Conservation (phyloP, 2,797 vertebrate genomes). For the Hippopotamyrus pictus region DNA sequence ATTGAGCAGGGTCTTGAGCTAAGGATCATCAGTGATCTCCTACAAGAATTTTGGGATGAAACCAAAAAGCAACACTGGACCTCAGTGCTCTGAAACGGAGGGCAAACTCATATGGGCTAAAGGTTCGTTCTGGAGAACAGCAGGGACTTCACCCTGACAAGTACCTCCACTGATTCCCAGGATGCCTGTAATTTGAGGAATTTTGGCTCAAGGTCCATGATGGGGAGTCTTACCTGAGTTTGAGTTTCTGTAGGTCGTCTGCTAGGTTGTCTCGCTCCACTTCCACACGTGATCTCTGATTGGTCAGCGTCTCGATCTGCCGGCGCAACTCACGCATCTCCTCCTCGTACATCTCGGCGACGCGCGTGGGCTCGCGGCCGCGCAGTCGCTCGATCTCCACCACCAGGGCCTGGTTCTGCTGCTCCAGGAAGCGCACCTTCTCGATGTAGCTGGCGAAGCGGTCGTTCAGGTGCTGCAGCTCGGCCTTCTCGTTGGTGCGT, state of each 20-base stretch:
- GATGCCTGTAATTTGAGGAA: background rate
- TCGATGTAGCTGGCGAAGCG: conserved; percentile 84
- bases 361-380: conserved; percentile 77
- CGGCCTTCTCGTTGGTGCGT: conserved; percentile 89
- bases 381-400: conserved; percentile 82
- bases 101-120: background rate
- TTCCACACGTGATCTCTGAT: conserved; percentile 77
- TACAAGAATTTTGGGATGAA: background rate
- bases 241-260: conserved; percentile 84
- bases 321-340: conserved; percentile 83
- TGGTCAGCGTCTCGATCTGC: conserved; percentile 81
- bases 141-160: background rate
- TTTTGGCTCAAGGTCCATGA: background rate
- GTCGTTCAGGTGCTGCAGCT: conserved; percentile 87
- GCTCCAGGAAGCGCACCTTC: conserved; percentile 81
- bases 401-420: conserved; percentile 76
- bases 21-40: background rate
- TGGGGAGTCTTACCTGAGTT: conserved; percentile 71
- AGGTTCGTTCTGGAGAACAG: background rate
- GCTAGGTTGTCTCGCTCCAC: conserved; percentile 84
- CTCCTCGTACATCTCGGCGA: conserved; percentile 85
- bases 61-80: background rate
- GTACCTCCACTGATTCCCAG: background rate
- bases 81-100: background rate
- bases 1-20: background rate